Evolutionary conservation across 2,113 vertebrate species (phyloP).

Genomic region (Xyrauchen texanus): DNA sequence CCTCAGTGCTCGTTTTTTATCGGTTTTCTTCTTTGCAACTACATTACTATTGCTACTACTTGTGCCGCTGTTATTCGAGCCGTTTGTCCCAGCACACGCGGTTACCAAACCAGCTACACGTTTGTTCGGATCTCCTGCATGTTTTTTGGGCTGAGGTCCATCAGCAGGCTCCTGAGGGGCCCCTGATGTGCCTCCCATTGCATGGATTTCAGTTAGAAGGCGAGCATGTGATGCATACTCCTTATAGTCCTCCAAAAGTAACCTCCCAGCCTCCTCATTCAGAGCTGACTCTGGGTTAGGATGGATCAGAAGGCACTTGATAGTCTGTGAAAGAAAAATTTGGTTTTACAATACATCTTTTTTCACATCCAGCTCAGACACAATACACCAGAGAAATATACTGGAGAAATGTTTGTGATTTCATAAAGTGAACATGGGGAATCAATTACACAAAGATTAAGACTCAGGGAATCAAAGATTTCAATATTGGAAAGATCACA

Average conservation of each 20-base stretch:
- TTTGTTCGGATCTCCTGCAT: constrained; percentile 84
- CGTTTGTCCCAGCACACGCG: constrained; percentile 66
- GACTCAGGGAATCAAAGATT: not conserved
- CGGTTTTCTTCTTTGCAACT: constrained; percentile 88
- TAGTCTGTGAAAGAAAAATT: constrained; percentile 73
- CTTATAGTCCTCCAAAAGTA: constrained; percentile 89
- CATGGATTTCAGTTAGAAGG: constrained; percentile 88
- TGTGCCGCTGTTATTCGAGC: constrained; percentile 67
- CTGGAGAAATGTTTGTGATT: not conserved
- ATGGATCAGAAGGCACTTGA: constrained; percentile 94
- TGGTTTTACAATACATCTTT: not conserved
- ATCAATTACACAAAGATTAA: not conserved
- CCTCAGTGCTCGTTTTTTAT: constrained; percentile 90
- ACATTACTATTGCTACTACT: constrained; percentile 71
- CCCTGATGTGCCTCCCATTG: constrained; percentile 73
- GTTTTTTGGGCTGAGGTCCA: constrained; percentile 90
- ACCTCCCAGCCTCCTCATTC: constrained; percentile 87
- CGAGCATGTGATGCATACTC: constrained; percentile 87
- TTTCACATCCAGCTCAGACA: not conserved
- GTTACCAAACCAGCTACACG: constrained; percentile 67
- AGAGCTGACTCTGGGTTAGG: constrained; percentile 89
- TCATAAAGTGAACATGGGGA: not conserved
- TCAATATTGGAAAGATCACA: not conserved
- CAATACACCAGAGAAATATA: not conserved
- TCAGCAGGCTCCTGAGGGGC: constrained; percentile 67